Percentiles rank a stretch among this genome's conserved stretches.
Evolutionary conservation across 2,113 vertebrate species (phyloP).

Genomic region (Martes martes): DNA sequence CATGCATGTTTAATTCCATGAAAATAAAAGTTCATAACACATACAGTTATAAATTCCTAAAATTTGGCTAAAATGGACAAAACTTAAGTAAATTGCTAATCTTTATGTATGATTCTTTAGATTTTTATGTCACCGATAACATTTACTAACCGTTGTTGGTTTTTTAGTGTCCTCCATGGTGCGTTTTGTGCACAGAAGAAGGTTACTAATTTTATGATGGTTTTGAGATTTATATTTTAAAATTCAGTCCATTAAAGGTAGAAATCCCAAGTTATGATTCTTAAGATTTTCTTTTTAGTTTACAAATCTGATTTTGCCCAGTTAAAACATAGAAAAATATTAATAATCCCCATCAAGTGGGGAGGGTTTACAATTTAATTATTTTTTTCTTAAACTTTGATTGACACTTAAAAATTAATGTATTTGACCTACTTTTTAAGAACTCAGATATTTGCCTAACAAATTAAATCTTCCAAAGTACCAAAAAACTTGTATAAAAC

Average conservation of each 20-base stretch:
- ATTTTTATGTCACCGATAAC: not conserved
- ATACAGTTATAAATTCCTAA: not conserved
- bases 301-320: not conserved
- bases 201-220: not conserved
- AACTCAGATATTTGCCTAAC: not conserved
- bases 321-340: not conserved
- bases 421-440: not conserved
- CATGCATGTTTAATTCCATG: not conserved
- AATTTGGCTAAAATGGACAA: not conserved
- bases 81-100: not conserved
- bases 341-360: not conserved
- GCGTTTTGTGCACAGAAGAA: not conserved
- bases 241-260: not conserved
- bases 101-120: not conserved
- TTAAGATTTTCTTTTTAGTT: not conserved
- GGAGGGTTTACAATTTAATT: not conserved
- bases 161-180: not conserved
- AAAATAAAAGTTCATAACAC: not conserved
- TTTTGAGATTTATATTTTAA: not conserved
- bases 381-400: not conserved
- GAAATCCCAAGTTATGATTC: not conserved
- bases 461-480: not conserved
- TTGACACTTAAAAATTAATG: not conserved
- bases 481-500: not conserved
- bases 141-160: not conserved